Percentiles rank a stretch among this genome's conserved stretches.
Evolutionary conservation across 2,888 invertebrate genomes (phyloP).

Genomic region (Rhingia rostrata): DNA sequence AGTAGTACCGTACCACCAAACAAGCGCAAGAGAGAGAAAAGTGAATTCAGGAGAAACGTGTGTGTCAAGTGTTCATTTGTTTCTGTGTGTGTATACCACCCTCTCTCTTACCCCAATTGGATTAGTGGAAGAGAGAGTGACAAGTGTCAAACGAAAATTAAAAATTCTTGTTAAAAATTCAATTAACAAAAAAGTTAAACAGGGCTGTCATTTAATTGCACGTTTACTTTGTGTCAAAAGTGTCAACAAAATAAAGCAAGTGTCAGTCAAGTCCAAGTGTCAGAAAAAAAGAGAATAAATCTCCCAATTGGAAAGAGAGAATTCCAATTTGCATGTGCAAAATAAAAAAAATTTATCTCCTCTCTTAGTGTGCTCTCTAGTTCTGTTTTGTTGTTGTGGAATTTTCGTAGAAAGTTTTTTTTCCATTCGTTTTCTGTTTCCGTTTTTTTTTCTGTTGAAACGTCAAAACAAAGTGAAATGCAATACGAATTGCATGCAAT

Average conservation of each 20-base stretch:
- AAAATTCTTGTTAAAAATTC: constrained; percentile 23
- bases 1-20: constrained; percentile 10
- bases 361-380: constrained; percentile 10
- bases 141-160: constrained; percentile 57
- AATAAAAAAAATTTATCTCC: constrained; percentile 16
- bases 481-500: constrained; percentile 55
- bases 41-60: constrained; percentile 7
- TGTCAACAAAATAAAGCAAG: constrained; percentile 1
- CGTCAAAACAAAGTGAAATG: constrained; percentile 27
- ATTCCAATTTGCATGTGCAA: constrained; percentile 48
- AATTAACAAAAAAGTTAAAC: constrained; percentile 19
- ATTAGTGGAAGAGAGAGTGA: constrained; percentile 74
- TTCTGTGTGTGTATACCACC: constrained; percentile 44
- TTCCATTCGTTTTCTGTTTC: constrained; percentile 23
- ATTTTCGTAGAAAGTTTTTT: constrained; percentile 70
- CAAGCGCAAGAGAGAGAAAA: constrained; percentile 19
- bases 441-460: constrained; percentile 11
- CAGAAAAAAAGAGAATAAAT: constrained; percentile 20
- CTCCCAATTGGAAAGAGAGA: constrained; percentile 52
- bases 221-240: constrained; percentile 36
- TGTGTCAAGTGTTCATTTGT: constrained; percentile 3
- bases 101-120: constrained; percentile 74
- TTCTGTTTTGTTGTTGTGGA: constrained; percentile 63
- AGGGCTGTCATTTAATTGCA: background rate
- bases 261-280: constrained; percentile 53